Evolutionary conservation across 1,140 invertebrate species (phyloP), one percentile per base, ranked within the genome.

Genomic region (Lerema accius): DNA sequence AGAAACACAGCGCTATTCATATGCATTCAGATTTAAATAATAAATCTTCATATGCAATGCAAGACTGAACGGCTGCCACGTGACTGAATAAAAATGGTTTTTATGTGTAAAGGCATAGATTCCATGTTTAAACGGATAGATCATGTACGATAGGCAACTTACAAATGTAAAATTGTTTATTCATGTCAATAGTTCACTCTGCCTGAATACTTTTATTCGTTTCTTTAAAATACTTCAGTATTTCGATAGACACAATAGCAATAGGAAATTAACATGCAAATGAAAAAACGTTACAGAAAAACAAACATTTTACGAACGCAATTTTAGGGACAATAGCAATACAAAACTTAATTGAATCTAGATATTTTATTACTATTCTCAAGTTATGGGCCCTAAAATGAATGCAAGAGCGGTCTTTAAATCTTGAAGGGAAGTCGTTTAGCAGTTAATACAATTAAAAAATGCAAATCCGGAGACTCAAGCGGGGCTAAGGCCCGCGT

Each of bases 391-490:
- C 58, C 48, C 58, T 71, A 67, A 71, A 71, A 67, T 68, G 65
- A 71, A 65, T 71, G 65, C 61, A 71, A 68, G 62, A 68, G 58
- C 58, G 32, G 28, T 23, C 55, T 28, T 48, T 59, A 59, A 69
- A 71, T 71, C 65, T 67, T 59, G 45, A 65, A 68, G 65, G 65
- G 62, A 55, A 49, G 51, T 62, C 63, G 63, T 64, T 73, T 64
- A 73, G 64, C 61, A 71, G 56, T 71, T 71, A 65, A 69, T 67
- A 70, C 66, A 67, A 63, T 74, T 71, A 66, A 71, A 71, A 74
- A 64, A 66, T 68, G 62, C 63, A 69, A 65, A 67, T 67, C 56
- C 40, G 10, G 17, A 37, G 23, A 53, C 11, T 65, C 63, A 62
- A 72, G 63, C 60, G 11, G 63, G 28, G 40, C 48, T 9, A n/a